Evolutionary conservation across 2,888 invertebrate species (phyloP), one percentile per base, ranked within the genome.

Genomic region (Sphecodes monilicornis): DNA sequence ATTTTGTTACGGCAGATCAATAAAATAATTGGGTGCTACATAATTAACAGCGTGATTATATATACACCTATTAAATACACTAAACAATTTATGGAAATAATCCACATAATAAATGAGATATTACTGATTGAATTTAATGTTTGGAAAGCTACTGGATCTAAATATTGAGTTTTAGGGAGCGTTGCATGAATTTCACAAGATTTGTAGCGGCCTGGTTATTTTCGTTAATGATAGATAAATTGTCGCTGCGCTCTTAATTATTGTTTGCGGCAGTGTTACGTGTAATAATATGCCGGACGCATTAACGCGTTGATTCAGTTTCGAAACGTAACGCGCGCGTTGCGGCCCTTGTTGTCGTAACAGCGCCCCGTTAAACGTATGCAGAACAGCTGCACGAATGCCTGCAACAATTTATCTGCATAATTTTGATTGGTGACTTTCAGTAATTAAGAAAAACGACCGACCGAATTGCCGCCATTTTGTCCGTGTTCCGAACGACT

Each of bases 181-280:
- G 64, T 18, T 16, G 64, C 64, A 29, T 29, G 39, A 57, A 57
- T 68, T 36, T 43, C 60, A 29, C 16, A 11, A 74, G 36, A 88
- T 72, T 77, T 71, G 60, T 50, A 32, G 54, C 43, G 22, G 75
- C n/a, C 76, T 68, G 69, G 50, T 54, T 80, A 76, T 80, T 88
- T 86, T 80, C 75, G 54, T 43, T 78, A 82, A 78, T 84, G 82
- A 83, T 78, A 84, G 83, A 85, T 80, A 87, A 89, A 89, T 66
- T 50, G 69, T 68, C 41, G 50, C 43, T 32, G 18, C 36, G 54
- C 76, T 73, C 79, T 72, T 79, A 85, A 88, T 83, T 86, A 88
- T 85, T 80, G 71, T 85, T 72, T 76, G 73, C 69, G 64, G 77
- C 71, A 43, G 43, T 71, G 80, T 78, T 76, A 86, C 68, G 32